Base-by-base conservation (phyloP, 1,140 invertebrate genomes). In the Panagrolaimus sp. region DNA sequence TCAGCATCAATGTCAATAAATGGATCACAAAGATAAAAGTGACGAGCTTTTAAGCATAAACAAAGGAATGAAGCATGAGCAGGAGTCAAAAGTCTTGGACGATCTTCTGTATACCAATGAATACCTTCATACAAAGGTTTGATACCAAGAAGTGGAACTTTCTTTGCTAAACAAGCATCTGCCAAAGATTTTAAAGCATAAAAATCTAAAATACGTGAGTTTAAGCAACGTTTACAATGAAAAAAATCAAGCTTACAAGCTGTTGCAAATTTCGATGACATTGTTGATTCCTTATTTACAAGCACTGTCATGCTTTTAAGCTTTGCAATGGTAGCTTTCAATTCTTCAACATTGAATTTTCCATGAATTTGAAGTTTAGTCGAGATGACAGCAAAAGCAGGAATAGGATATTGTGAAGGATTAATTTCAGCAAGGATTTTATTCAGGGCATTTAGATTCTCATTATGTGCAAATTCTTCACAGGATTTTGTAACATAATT, bases 1-100 rank as follows among this genome's bases (percentile, higher is more conserved):
- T 58, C 21, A 21, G 52, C 15, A 58, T 58, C 52, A 58, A 58
- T 26, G 3, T 58, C 21, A 21, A 58, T 58, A 58, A 58, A 21
- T 28, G 14, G 17, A 21, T 58, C 52, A 17, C 52, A 58, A 6
- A 58, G 21, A 12, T 21, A 58, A 28, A 58, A 58, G 28, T 58
- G 28, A 12, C 52, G 52, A 0, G 52, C 52, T 28, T 58, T 58
- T 28, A 58, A 58, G 8, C 52, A 58, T 28, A 58, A 58, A 21
- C 21, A 26, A 21, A 58, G 28, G 10, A 58, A 17, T 26, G 21
- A 58, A 58, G 52, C 52, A 17, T 58, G 52, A 0, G 52, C 52
- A 12, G 52, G 52, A 12, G 52, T 58, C 4, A 58, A n/a, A 12
- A 26, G 17, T 21, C 14, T n/a, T 12, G 15, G 52, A 58, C 7